A percentile compares a stretch with the other conserved stretches of the same genome.
Evolutionary conservation across 2,888 invertebrate species (phyloP).

Genomic region (Tetramorium bicarinatum): DNA sequence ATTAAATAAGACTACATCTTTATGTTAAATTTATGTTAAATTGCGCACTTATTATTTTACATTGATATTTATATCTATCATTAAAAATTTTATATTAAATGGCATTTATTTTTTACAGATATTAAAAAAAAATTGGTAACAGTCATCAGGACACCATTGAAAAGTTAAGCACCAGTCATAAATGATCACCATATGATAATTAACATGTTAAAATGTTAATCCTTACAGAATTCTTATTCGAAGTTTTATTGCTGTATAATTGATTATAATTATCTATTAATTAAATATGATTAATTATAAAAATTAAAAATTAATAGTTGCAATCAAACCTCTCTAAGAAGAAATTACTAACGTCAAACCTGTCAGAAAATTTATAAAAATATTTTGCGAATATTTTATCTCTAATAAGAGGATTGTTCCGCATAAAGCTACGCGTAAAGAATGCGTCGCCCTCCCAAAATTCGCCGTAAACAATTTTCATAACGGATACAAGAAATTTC

Average conservation of each 20-base stretch:
- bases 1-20: not conserved
- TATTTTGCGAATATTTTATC: constrained; percentile 4
- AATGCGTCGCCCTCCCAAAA: not conserved
- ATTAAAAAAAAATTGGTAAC: too few relatives aligned
- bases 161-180: not conserved
- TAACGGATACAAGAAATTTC: constrained; percentile 9
- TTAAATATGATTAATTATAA: not conserved
- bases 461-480: constrained; percentile 1
- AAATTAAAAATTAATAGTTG: not conserved
- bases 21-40: not conserved
- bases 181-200: not conserved
- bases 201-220: not conserved
- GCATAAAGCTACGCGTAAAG: not conserved
- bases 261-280: not conserved
- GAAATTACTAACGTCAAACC: not conserved
- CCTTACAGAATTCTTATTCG: not conserved
- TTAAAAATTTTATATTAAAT: not conserved
- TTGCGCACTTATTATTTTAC: not conserved
- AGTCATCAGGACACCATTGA: not conserved
- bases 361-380: constrained; percentile 14
- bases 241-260: not conserved
- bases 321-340: not conserved
- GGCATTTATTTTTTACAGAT: not conserved
- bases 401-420: not conserved
- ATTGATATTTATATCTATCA: too few relatives aligned